Conservation (phyloP, 2,113 vertebrate genomes). For the Laterallus jamaicensis region DNA sequence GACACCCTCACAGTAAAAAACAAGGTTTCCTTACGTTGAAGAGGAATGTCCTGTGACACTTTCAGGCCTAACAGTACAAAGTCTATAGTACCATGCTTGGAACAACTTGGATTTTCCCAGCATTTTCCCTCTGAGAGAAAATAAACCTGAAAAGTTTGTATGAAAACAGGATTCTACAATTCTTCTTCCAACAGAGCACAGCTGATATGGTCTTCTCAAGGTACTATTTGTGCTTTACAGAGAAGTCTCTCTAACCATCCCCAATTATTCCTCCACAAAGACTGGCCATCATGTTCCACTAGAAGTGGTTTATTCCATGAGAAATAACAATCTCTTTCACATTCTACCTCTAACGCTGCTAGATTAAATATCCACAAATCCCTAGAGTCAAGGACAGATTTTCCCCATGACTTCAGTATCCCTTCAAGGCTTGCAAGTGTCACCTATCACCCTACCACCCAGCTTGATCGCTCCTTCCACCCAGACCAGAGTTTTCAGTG, state of each 20-base stretch:
- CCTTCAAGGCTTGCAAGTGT: neutral
- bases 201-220: neutral
- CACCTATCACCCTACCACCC: neutral
- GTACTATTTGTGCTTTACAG: neutral
- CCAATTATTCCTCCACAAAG: neutral
- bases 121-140: neutral
- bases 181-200: neutral
- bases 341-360: neutral
- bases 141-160: neutral
- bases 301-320: neutral
- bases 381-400: neutral
- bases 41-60: neutral
- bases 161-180: neutral
- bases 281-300: neutral
- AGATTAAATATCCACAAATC: neutral
- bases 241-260: neutral
- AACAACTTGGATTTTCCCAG: neutral
- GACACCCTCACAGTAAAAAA: neutral
- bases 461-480: neutral
- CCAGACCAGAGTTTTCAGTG: neutral
- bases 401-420: neutral
- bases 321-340: neutral
- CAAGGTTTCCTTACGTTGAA: accelerated
- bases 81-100: accelerated
- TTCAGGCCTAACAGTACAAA: neutral